phyloP scores from a whole-genome alignment of 23 tunicate species.

The Aplidium turbinatum region DNA sequence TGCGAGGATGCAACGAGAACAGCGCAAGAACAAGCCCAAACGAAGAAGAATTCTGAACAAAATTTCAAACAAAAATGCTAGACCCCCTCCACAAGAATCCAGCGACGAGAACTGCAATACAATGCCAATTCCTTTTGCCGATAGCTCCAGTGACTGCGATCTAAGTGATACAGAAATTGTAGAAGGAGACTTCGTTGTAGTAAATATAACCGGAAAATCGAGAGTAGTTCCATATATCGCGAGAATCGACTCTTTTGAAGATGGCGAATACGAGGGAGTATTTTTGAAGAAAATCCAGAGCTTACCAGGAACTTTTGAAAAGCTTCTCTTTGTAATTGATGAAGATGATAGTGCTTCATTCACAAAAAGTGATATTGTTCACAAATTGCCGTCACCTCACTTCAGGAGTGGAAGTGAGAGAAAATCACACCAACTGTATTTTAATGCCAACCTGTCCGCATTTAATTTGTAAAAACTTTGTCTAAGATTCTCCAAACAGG shows the following conservation, averaged over 20 bases:
- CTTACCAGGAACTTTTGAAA: constrained; percentile 3
- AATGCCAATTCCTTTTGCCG: constrained; percentile 14
- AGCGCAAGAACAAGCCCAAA: constrained; percentile 13
- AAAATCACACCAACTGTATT: too few species aligned
- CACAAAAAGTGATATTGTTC: constrained; percentile 6
- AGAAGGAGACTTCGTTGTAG: constrained; percentile 26
- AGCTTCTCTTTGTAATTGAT: constrained; percentile 11
- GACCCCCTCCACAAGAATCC: constrained; percentile 1
- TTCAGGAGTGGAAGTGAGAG: not conserved
- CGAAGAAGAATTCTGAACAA: constrained; percentile 11
- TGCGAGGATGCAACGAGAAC: constrained; percentile 4
- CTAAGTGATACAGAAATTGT: constrained; percentile 15
- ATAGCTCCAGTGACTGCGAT: constrained; percentile 7
- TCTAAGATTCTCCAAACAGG: not conserved
- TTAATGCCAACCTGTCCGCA: not conserved
- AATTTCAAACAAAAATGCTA: not conserved
- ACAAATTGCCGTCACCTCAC: not conserved
- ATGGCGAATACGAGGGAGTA: constrained; percentile 2
- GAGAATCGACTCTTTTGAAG: constrained; percentile 13
- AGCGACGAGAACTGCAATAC: constrained; percentile 7
- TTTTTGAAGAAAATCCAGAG: constrained; percentile 11
- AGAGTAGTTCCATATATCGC: not conserved
- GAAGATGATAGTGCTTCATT: constrained; percentile 8
- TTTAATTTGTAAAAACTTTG: constrained; percentile 7
- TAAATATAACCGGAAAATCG: constrained; percentile 13